A percentile compares a stretch with the other conserved stretches of the same genome.
Evolutionary conservation across 2,888 invertebrate species (phyloP).

Genomic region (Sarcophaga carnaria): DNA sequence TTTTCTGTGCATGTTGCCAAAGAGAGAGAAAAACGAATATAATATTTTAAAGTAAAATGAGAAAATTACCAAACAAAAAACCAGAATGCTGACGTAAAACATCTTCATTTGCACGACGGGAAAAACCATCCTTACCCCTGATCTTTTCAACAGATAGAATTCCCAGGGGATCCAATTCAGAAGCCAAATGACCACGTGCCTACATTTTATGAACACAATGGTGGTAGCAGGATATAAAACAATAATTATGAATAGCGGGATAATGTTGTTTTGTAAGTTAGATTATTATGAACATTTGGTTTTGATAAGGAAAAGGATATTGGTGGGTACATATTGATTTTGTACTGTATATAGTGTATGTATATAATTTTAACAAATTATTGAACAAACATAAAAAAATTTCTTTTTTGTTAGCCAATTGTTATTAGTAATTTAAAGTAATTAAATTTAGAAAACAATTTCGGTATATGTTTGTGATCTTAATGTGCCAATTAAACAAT

Average conservation of each 20-base stretch:
- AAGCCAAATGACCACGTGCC: slow-evolving; percentile 92
- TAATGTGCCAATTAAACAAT: not conserved
- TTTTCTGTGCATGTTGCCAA: slow-evolving; percentile 40
- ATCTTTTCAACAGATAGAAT: slow-evolving; percentile 82
- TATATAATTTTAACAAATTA: slow-evolving; percentile 1
- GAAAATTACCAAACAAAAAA: slow-evolving; percentile 80
- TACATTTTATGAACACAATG: slow-evolving; percentile 80
- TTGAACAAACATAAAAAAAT: not conserved
- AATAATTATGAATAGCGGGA: slow-evolving; percentile 57
- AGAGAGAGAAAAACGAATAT: slow-evolving; percentile 45
- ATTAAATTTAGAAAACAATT: slow-evolving; percentile 13
- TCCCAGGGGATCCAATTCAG: slow-evolving; percentile 91
- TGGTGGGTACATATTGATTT: not conserved
- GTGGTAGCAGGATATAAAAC: slow-evolving; percentile 64
- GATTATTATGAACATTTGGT: slow-evolving; percentile 13
- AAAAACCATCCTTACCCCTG: slow-evolving; percentile 81
- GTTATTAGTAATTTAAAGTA: slow-evolving; percentile 25
- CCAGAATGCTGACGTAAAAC: slow-evolving; percentile 81
- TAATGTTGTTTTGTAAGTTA: slow-evolving; percentile 24
- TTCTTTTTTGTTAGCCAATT: slow-evolving; percentile 41
- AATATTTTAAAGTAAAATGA: slow-evolving; percentile 51
- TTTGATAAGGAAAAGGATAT: not conserved
- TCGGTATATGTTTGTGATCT: no score
- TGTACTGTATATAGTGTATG: not conserved
- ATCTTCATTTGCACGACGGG: slow-evolving; percentile 82